These are phyloP conservation scores for Noctua comes DNA, from an alignment of 2,888 invertebrate species.

Conservation along the genomic window DNA sequence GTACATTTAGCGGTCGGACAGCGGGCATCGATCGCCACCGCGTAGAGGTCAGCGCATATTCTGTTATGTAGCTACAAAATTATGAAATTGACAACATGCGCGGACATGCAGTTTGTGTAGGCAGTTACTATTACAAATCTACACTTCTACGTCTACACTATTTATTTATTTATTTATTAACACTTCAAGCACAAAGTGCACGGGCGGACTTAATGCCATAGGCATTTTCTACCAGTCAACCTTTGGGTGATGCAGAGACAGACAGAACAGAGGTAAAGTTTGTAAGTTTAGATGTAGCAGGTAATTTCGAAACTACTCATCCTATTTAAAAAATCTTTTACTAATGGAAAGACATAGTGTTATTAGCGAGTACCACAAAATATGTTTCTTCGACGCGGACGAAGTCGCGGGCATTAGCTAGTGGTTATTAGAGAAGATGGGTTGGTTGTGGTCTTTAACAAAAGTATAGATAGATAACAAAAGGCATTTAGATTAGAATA, in stretches of 20 bases:
- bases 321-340: not conserved
- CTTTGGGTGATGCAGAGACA: too few relatives aligned
- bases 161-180: too few relatives aligned
- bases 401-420: not conserved
- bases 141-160: not conserved
- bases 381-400: not conserved
- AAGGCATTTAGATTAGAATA: not conserved
- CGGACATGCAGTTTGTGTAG: not conserved
- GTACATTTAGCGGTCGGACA: constrained; percentile 18
- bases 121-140: not conserved
- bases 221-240: too few relatives aligned
- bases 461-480: not conserved
- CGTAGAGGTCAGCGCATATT: constrained; percentile 32
- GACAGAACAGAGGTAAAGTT: too few relatives aligned
- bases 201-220: too few relatives aligned
- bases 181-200: too few relatives aligned
- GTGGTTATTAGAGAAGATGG: not conserved
- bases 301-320: not conserved
- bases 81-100: not conserved
- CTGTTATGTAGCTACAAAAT: not conserved
- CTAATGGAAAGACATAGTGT: not conserved
- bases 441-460: not conserved
- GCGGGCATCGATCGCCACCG: constrained; percentile 40
- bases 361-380: too few relatives aligned
- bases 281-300: too few relatives aligned